Percentiles rank a stretch among this genome's conserved stretches.
These are phyloP conservation scores for Agrochola macilenta DNA, from an alignment of 2,888 invertebrate species.

Conservation along the genomic window DNA sequence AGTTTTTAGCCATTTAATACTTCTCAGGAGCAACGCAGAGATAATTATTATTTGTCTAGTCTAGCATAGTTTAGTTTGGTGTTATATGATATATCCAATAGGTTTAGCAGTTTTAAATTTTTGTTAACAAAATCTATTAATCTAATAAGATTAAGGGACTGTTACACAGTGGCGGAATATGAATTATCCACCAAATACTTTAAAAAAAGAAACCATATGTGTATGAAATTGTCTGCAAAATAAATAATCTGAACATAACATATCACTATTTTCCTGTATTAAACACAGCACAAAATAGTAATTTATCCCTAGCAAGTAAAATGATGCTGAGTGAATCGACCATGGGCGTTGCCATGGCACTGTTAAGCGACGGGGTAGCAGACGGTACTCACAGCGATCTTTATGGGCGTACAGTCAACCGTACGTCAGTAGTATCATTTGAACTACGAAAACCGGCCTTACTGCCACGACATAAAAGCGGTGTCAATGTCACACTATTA, in stretches of 20 bases:
- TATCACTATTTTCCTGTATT: too few relatives aligned
- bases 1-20: neutral
- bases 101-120: neutral
- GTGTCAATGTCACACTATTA: neutral
- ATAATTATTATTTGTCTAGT: neutral
- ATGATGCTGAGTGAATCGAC: neutral
- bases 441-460: constrained; percentile 3
- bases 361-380: constrained; percentile 34
- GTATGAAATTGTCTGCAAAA: neutral
- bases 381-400: constrained; percentile 17
- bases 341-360: constrained; percentile 31
- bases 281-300: neutral
- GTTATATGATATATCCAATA: neutral
- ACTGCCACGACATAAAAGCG: neutral
- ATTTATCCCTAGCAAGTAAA: neutral
- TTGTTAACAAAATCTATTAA: neutral
- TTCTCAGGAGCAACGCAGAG: neutral
- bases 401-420: constrained; percentile 14
- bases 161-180: neutral
- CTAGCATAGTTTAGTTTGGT: neutral
- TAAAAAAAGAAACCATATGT: too few relatives aligned
- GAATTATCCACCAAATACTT: neutral
- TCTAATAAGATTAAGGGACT: too few relatives aligned
- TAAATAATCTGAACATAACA: too few relatives aligned
- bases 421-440: neutral